Evolutionary conservation across 2,113 vertebrate genomes (phyloP), one percentile per base, ranked within the genome.

Genomic region (Phaethornis superciliosus): DNA sequence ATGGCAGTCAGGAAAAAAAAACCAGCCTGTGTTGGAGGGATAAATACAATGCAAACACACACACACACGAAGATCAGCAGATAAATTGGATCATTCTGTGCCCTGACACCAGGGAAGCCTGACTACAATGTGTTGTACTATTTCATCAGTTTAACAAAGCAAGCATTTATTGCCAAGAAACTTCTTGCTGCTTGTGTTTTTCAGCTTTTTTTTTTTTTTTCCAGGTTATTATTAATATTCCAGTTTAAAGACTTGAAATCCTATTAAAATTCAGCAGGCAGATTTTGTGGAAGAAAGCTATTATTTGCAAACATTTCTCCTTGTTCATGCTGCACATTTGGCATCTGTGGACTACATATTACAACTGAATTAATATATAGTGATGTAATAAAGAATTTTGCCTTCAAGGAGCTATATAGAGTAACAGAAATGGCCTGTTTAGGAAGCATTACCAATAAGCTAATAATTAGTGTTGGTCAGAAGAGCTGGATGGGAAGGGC

Each of bases 71-170:
- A 60, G 58, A 62, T 24, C 91, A 95, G 56, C 62, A 78, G 79
- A 90, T 82, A 88, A 91, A 95, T 26, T 1, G 88, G 93, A 78
- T 82, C 94, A 24, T 55, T 93, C 90, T 90, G 92, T 95, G 90
- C 90, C 92, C 56, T 93, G 94, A 92, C 90, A 96, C 90, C 12
- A 5, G 70, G 65, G 37, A 79, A 76, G 65, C 33, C 88, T 70
- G 79, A 88, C 81, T 93, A 95, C 94, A 97, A 94, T 88, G 95
- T 71, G 64, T 7, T 65, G 56, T 15, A 91, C 88, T 95, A 88
- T 90, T 51, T 67, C n/a, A 83, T 30, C 82, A 56, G 71, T 18
- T 67, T 20, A 91, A 96, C 89, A 95, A 81, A 95, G 72, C 37
- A 75, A 85, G 88, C 64, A 54, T 85, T 95, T 37, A 80, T 52